Conservation (phyloP, 2,113 vertebrate species). For the Dryoscopus gambensis region DNA sequence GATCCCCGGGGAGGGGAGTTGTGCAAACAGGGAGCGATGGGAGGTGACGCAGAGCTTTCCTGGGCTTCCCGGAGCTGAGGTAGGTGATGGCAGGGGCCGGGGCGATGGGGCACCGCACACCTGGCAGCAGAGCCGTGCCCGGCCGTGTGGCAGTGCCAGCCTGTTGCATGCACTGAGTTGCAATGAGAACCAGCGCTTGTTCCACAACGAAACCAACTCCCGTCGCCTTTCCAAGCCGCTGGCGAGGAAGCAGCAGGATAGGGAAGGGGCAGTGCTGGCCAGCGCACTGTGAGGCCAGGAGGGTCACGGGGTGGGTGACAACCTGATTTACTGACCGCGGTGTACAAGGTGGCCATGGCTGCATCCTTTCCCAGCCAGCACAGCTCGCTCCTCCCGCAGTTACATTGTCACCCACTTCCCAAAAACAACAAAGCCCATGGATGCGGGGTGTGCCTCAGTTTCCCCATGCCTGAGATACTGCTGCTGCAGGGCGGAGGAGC, state of each 20-base stretch:
- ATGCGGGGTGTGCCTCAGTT: background rate
- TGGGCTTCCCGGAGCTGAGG: background rate
- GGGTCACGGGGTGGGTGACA: background rate
- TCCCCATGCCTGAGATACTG: background rate
- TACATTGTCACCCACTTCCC: background rate
- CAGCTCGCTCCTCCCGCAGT: accelerated
- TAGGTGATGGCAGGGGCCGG: background rate
- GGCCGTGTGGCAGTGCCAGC: background rate
- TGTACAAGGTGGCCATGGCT: accelerated
- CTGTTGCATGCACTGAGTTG: accelerated
- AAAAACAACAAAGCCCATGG: accelerated
- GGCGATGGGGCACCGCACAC: accelerated
- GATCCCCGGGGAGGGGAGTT: background rate
- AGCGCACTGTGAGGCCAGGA: accelerated
- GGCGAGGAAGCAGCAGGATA: accelerated
- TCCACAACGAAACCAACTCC: background rate
- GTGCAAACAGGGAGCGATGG: background rate
- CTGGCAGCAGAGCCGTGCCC: background rate
- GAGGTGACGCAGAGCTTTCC: background rate
- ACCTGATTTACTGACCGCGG: background rate
- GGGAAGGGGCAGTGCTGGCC: background rate
- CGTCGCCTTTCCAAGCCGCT: background rate
- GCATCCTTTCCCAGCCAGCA: background rate
- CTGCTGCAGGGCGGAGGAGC: background rate
- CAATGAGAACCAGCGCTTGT: accelerated